Base-by-base conservation (phyloP, 2,113 vertebrate species). In the Theristicus caerulescens region DNA sequence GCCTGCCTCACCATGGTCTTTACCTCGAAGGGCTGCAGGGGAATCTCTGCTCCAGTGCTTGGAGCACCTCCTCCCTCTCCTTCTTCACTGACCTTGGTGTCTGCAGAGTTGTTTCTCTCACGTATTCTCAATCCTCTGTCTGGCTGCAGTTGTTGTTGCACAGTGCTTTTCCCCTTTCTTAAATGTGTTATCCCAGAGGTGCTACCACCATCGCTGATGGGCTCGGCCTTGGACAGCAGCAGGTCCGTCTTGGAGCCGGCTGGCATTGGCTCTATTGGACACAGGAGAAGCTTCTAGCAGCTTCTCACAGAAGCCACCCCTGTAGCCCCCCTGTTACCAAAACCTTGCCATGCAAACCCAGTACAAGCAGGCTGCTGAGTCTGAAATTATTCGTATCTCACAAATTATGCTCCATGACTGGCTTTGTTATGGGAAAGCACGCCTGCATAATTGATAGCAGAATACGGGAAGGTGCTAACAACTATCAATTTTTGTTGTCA, bases 381-480 rank as follows among this genome's bases (percentile, higher is more conserved):
- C 92, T 93, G 91, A 96, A 96, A 94, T 86, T 77, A 93, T 88
- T 92, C 8, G 1, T 40, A 71, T 86, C 69, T 93, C 79, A 86
- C 61, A 94, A 94, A 91, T 93, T 94, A 89, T 55, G 72, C 62
- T 84, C 59, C 59, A 36, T 55, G 82, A 84, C 90, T 81, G 38
- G 54, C 47, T 95, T 90, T 96, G 87, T 93, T 95, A 93, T 66
- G 71, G 82, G 90, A 93, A 95, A 96, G 94, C 40, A 86, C 0
- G 31, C 86, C 94, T 90, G 34, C 85, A 90, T 84, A 95, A 96
- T 79, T 95, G 92, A 97, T 84, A 73, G 79, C 36, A 55, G 73
- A 97, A 95, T 59, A 74, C 78, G 86, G n/a, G 89, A 94, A 97
- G 81, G 87, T 91, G 67, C 82, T 92, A 94, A 92, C 34, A 92